phyloP scores from a whole-genome alignment of 2,113 vertebrate species.

The Antennarius striatus region DNA sequence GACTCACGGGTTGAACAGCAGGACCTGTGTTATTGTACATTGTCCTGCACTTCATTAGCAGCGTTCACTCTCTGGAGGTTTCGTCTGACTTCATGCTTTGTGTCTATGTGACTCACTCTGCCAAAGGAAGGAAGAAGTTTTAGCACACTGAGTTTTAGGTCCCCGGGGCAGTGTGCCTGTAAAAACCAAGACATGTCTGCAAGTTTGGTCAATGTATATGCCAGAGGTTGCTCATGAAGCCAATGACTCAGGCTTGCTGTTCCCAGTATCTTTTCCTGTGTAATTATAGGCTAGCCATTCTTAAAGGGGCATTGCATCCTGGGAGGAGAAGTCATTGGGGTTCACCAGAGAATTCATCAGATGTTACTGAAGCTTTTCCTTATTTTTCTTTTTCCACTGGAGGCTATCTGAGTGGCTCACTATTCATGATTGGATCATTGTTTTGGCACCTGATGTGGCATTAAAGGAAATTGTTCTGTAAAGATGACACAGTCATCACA shows the following conservation, averaged over 20 bases:
- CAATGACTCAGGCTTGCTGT: conserved; percentile 77
- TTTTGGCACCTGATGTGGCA: background rate
- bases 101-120: conserved; percentile 73
- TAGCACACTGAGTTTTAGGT: conserved; percentile 43
- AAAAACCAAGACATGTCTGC: conserved; percentile 62
- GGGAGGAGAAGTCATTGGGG: conserved; percentile 64
- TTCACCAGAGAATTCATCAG: conserved; percentile 70
- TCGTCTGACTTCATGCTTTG: conserved; percentile 75
- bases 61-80: conserved; percentile 59
- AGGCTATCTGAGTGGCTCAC: conserved; percentile 32
- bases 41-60: conserved; percentile 70
- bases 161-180: conserved; percentile 66
- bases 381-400: conserved; percentile 32
- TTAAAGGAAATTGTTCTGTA: background rate
- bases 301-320: conserved; percentile 73
- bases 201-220: conserved; percentile 67
- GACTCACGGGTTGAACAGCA: conserved; percentile 58
- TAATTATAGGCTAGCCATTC: conserved; percentile 79
- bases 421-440: conserved; percentile 17
- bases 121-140: conserved; percentile 70
- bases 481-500: background rate
- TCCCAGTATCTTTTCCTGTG: conserved; percentile 76
- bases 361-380: conserved; percentile 71
- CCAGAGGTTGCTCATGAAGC: conserved; percentile 57
- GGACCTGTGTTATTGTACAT: conserved; percentile 67